Conservation (phyloP, 2,888 invertebrate species). For the Agriotes lineatus region DNA sequence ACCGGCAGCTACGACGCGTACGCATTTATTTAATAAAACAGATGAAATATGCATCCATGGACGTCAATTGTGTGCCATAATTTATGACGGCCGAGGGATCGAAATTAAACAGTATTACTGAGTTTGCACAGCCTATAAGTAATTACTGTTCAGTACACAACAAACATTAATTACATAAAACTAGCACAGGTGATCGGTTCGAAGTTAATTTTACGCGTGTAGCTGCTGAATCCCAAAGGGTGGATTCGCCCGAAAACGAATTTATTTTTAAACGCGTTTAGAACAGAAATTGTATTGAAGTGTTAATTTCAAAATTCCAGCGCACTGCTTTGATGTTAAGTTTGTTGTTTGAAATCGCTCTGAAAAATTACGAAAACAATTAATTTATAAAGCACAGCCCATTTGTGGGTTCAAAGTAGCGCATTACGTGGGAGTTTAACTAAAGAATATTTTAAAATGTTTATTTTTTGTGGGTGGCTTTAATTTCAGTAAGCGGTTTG, state of each 20-base stretch:
- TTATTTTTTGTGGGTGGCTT: not conserved
- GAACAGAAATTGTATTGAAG: no score
- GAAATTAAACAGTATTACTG: slow-evolving; percentile 10
- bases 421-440: not conserved
- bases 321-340: not conserved
- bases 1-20: slow-evolving; percentile 16
- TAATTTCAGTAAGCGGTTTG: no score
- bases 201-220: no score
- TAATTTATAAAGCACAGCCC: not conserved
- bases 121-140: not conserved
- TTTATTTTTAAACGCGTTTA: no score
- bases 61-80: slow-evolving; percentile 12
- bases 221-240: no score
- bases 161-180: no score
- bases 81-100: slow-evolving; percentile 24
- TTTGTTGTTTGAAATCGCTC: not conserved
- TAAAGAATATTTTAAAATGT: not conserved
- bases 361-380: slow-evolving; percentile 5
- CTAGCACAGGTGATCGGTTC: no score
- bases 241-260: no score
- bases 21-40: slow-evolving; percentile 24
- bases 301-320: not conserved
- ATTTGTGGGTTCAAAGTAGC: not conserved
- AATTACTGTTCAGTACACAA: no score
- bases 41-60: slow-evolving; percentile 25